Evolutionary conservation across 2,797 vertebrate genomes (phyloP).

Genomic region (Bradypodion pumilum): DNA sequence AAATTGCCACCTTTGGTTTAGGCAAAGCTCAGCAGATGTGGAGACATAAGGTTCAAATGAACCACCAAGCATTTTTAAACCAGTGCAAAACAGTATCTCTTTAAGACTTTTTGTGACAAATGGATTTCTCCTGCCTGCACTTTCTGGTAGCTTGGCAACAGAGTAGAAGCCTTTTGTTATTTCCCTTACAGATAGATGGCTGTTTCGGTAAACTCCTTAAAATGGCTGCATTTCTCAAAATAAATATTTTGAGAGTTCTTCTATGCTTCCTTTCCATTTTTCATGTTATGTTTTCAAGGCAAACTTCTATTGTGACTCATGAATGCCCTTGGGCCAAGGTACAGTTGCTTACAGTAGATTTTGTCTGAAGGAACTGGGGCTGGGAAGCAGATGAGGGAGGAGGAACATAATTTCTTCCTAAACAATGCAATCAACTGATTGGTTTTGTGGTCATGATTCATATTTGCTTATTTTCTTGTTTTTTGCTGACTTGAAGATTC

Average conservation of each 20-base stretch:
- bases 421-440: conserved; percentile 16
- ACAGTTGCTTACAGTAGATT: conserved; percentile 20
- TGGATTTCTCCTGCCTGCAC: background rate
- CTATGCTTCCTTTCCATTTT: background rate
- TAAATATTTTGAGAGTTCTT: background rate
- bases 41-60: background rate
- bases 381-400: background rate
- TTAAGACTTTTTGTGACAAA: background rate
- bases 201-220: background rate
- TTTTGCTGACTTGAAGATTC: conserved; percentile 15
- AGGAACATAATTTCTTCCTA: conserved; percentile 14
- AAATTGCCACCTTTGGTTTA: too few relatives aligned
- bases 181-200: conserved; percentile 4
- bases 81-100: background rate
- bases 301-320: conserved; percentile 10
- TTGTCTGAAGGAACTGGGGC: background rate
- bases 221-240: background rate
- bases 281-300: background rate
- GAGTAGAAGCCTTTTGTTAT: conserved; percentile 9
- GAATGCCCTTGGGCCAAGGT: background rate
- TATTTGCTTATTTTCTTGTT: conserved; percentile 9
- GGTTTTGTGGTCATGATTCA: conserved; percentile 12
- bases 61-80: conserved; percentile 1
- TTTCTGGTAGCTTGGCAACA: conserved; percentile 27
- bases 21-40: too few relatives aligned